Conservation (phyloP, 2,888 invertebrate genomes). For the Andrena dorsata region DNA sequence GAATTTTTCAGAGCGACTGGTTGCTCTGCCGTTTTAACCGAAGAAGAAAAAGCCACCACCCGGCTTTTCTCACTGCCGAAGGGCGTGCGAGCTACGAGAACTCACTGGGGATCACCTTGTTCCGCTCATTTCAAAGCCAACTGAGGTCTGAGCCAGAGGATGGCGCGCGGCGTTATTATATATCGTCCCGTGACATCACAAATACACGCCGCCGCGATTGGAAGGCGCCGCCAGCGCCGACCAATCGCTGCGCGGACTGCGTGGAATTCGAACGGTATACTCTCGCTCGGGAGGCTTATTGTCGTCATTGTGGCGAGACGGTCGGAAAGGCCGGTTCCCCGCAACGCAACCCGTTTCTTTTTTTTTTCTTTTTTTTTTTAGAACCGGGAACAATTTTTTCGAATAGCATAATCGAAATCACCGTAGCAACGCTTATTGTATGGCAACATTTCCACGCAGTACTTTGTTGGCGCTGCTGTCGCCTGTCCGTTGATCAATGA, state of each 20-base stretch:
- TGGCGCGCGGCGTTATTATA: constrained; percentile 76
- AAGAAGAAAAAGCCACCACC: constrained; percentile 59
- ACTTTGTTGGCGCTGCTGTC: neutral
- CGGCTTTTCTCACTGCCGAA: constrained; percentile 69
- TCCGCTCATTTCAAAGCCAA: constrained; percentile 77
- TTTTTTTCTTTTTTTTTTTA: constrained; percentile 21
- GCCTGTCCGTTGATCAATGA: neutral
- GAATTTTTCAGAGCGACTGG: constrained; percentile 1
- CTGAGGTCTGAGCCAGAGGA: constrained; percentile 78
- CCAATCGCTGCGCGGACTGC: constrained; percentile 83
- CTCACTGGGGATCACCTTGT: constrained; percentile 74
- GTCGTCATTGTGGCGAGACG: constrained; percentile 64
- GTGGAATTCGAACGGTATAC: constrained; percentile 74
- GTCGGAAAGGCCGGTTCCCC: constrained; percentile 48
- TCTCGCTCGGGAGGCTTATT: constrained; percentile 39
- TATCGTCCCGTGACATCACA: constrained; percentile 79
- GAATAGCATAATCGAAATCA: constrained; percentile 49
- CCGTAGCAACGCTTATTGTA: constrained; percentile 21
- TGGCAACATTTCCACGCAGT: neutral
- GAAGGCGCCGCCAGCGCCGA: constrained; percentile 60
- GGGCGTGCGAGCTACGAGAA: constrained; percentile 71
- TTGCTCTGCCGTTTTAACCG: constrained; percentile 13
- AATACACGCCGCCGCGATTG: constrained; percentile 72
- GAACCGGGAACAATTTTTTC: constrained; percentile 69
- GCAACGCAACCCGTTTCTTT: constrained; percentile 22